These are phyloP conservation scores for Ophion ventricosus DNA, from an alignment of 2,888 invertebrate species.

Conservation along the genomic window DNA sequence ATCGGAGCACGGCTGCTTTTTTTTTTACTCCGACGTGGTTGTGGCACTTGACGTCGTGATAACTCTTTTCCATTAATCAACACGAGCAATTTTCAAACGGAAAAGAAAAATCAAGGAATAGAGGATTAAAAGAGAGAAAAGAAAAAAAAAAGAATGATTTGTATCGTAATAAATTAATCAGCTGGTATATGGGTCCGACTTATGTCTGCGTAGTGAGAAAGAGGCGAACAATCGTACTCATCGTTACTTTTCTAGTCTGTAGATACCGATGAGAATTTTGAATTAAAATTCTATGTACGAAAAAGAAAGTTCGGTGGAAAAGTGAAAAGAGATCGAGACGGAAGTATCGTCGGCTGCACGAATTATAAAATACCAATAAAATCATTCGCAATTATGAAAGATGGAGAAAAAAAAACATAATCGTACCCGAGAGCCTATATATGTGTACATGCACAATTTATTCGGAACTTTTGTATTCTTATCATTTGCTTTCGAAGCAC, in stretches of 20 bases:
- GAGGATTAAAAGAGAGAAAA: conserved; percentile 21
- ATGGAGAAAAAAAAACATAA: conserved; percentile 9
- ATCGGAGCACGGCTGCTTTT: conserved; percentile 53
- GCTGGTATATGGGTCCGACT: conserved; percentile 83
- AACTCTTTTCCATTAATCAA: conserved; percentile 43
- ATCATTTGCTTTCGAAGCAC: not conserved
- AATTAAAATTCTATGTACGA: conserved; percentile 23
- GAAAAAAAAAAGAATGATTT: conserved; percentile 50
- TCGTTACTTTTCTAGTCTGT: conserved; percentile 59
- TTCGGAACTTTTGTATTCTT: not conserved
- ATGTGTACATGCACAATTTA: conserved; percentile 29
- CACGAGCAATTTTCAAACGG: conserved; percentile 29
- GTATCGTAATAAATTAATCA: conserved; percentile 70
- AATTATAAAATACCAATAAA: conserved; percentile 6
- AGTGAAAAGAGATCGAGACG: conserved; percentile 1
- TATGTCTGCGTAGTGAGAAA: conserved; percentile 74
- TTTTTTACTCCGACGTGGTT: conserved; percentile 44
- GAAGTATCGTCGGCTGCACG: conserved; percentile 32
- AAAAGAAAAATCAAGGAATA: conserved; percentile 29
- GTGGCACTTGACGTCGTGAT: conserved; percentile 44
- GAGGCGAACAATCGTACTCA: conserved; percentile 65
- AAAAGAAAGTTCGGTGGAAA: not conserved
- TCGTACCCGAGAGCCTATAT: conserved; percentile 47
- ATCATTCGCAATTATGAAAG: conserved; percentile 3
- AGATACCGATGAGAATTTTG: conserved; percentile 39